Evolutionary conservation across 2,888 invertebrate genomes (phyloP), one percentile per base, ranked within the genome.

Genomic region (Dinocampus coccinellae): DNA sequence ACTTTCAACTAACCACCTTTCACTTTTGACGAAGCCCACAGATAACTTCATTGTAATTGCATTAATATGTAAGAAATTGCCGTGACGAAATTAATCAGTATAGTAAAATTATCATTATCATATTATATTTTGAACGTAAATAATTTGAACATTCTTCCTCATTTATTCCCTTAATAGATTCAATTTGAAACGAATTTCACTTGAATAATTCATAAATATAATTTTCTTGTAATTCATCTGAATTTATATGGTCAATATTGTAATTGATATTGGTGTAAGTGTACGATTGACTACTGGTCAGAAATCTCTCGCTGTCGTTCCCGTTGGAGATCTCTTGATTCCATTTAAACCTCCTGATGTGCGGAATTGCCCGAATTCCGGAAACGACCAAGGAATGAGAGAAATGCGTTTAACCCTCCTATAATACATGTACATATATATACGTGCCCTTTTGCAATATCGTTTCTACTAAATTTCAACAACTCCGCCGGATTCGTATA

Each of bases 381-480:
- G 16, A n/a, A 47, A 47, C 16, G 47, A 16, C 47, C 9, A n/a
- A 16, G 47, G 47, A 47, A 47, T 47, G 47, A 47, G 16, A 16
- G 16, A 16, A 47, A 47, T 47, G n/a, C 47, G 16, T 16, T 47
- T 16, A 47, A 47, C 47, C 20, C 47, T n/a, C 16, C 3, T n/a
- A 11, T 36, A 34, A 61, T 36, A 22, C 11, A 62, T 6, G 13
- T 16, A 65, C 47, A 3, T n/a, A 20, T 6, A 47, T 39, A 39
- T n/a, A 47, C 42, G 69, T 47, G 26, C 64, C 39, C 68, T 57
- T 63, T 73, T 70, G 75, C 73, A 77, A 80, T 79, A 79, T 82
- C 79, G 79, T 76, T 76, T 70, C 75, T 77, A 75, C 76, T 82
- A 80, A 82, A 82, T 82, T 82, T 82, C 73, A 72, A 73, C 77